Percentiles rank a stretch among this genome's conserved stretches.
Evolutionary conservation across 2,888 invertebrate species (phyloP).

Genomic region (Xestia c-nigrum): DNA sequence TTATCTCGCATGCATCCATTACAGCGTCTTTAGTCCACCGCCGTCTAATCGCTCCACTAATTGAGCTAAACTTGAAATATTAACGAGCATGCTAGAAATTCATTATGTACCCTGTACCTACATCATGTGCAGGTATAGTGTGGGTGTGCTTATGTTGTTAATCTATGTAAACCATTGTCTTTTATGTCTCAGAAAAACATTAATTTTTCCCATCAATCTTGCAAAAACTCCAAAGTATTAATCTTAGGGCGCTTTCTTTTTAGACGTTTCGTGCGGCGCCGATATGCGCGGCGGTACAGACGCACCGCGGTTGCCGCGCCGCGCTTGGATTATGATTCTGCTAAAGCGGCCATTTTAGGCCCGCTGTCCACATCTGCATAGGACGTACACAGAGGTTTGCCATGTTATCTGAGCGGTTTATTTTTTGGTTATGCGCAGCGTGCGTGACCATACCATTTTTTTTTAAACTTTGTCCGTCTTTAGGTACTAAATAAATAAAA

Average conservation of each 20-base stretch:
- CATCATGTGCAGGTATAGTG: background rate
- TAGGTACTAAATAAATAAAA: background rate
- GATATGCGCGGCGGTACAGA: too few relatives aligned
- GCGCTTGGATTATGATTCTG: too few relatives aligned
- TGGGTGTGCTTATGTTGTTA: background rate
- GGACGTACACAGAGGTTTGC: too few relatives aligned
- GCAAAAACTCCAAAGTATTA: too few relatives aligned
- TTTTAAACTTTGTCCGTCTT: too few relatives aligned
- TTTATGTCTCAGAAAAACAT: background rate
- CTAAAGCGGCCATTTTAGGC: too few relatives aligned
- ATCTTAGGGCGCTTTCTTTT: too few relatives aligned
- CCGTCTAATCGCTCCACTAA: slow-evolving; percentile 46
- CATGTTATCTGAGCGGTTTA: background rate
- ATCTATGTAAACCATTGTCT: background rate
- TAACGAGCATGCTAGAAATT: slow-evolving; percentile 18
- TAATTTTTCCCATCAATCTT: too few relatives aligned
- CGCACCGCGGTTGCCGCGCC: too few relatives aligned
- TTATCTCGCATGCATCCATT: slow-evolving; percentile 45
- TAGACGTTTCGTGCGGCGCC: too few relatives aligned
- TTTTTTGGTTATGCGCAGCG: background rate
- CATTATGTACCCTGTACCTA: slow-evolving; percentile 10
- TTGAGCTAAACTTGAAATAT: slow-evolving; percentile 39
- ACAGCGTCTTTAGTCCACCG: slow-evolving; percentile 29
- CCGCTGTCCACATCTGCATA: too few relatives aligned
- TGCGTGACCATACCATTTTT: too few relatives aligned